Base-by-base conservation (phyloP, 2,888 invertebrate genomes). In the Lasioglossum calceatum region DNA sequence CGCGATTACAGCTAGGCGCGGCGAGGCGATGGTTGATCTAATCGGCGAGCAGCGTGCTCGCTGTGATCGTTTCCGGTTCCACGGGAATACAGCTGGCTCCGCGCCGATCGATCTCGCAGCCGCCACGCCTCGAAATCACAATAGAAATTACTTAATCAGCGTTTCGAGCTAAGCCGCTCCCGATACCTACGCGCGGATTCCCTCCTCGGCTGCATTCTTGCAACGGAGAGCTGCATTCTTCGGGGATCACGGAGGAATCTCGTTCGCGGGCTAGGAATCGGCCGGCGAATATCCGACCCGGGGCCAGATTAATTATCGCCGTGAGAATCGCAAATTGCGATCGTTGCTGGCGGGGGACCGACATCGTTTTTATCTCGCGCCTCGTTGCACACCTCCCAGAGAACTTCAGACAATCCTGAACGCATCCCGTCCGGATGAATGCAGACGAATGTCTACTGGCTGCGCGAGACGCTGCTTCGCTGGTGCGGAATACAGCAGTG, bases 311-410 rank as follows among this genome's bases (percentile, higher is more conserved):
- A 81, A 86, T 77, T 77, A 78, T 58, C 81, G 77, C 77, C 77
- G 67, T n/a, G 73, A 71, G 80, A 86, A 77, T 78, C 70, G 80
- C 47, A 75, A 86, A 82, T 86, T 67, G 79, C 85, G 23, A 84
- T 70, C 72, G 72, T 74, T 44, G 76, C 3, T 36, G 36, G 58
- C 72, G n/a, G 73, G 39, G 70, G 79, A 79, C 58, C 5, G 39
- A 10, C 10, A 79, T 58, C 23, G 76, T 82, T 86, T 82, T 82
- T 79, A 74, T 61, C 77, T 81, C 70, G 79, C 81, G 70, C 72
- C 81, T 79, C 54, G 80, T 70, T 77, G 75, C 16, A 27, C 44
- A 14, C n/a, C 71, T 16, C 23, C 10, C 39, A 1, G 10, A n/a
- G 14, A 0, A 19, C 19, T 54, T 42, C 4, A 4, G 32, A n/a